Conservation (phyloP, 2,797 vertebrate species). For the Micromesistius poutassou region DNA sequence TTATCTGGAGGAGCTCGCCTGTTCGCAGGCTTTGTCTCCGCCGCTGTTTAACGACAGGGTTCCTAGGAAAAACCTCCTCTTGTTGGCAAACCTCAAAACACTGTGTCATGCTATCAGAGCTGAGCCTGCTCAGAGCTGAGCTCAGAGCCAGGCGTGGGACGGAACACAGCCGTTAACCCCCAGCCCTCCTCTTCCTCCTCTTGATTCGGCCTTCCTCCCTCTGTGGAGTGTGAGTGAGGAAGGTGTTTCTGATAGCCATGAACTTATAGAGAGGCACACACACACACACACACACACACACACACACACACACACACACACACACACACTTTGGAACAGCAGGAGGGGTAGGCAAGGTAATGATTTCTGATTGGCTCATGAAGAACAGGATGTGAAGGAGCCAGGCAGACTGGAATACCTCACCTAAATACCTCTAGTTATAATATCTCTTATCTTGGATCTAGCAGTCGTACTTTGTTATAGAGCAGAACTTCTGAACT, state of each 20-base stretch:
- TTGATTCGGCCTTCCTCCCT: background rate
- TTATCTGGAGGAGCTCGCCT: background rate
- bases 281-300: background rate
- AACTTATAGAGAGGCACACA: background rate
- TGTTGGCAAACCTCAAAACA: background rate
- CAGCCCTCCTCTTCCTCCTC: background rate
- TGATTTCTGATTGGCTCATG: background rate
- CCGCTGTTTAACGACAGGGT: background rate
- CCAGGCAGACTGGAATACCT: background rate
- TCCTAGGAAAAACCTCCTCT: background rate
- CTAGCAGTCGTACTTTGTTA: too few species aligned
- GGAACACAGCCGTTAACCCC: background rate
- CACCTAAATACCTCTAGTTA: background rate
- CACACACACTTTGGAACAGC: background rate
- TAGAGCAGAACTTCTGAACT: too few species aligned
- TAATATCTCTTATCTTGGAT: too few species aligned
- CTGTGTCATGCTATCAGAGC: background rate
- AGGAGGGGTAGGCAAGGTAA: background rate
- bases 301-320: background rate
- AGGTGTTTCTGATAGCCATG: background rate
- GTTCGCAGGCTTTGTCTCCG: background rate
- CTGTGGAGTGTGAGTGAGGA: background rate
- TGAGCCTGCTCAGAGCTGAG: background rate
- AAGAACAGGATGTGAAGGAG: conserved; percentile 1
- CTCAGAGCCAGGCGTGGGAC: background rate